Evolutionary conservation across 2,888 invertebrate genomes (phyloP).

Genomic region (Sialis lutaria): DNA sequence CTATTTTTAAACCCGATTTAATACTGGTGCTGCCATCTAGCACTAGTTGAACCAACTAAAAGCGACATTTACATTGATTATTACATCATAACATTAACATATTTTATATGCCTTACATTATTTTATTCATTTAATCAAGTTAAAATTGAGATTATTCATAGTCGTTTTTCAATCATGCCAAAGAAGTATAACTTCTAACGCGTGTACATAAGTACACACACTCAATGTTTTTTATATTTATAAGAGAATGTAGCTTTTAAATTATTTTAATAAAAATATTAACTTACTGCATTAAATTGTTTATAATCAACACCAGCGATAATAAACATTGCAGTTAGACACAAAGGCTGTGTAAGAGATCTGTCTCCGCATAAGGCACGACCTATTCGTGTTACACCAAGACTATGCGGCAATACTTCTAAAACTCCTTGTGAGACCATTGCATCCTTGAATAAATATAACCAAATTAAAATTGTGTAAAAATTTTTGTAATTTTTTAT

Average conservation of each 20-base stretch:
- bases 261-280: background rate
- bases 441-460: slow-evolving; percentile 14
- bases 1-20: too few species aligned
- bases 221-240: too few species aligned
- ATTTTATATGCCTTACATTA: background rate
- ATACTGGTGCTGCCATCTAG: too few species aligned
- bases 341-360: slow-evolving; percentile 30
- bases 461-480: background rate
- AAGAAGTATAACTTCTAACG: too few species aligned
- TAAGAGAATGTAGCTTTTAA: too few species aligned
- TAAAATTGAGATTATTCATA: too few species aligned
- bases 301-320: slow-evolving; percentile 35
- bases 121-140: background rate
- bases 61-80: too few species aligned
- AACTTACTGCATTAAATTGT: slow-evolving; percentile 36
- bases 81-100: background rate
- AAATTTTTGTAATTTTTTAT: too few species aligned
- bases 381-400: slow-evolving; percentile 16
- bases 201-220: too few species aligned
- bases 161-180: too few species aligned
- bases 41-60: too few species aligned
- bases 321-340: slow-evolving; percentile 39
- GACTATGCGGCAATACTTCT: slow-evolving; percentile 20
- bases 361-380: slow-evolving; percentile 26
- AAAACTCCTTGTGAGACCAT: slow-evolving; percentile 15